Conservation (phyloP, 2,888 invertebrate genomes). For the Bhutanitis thaidina region DNA sequence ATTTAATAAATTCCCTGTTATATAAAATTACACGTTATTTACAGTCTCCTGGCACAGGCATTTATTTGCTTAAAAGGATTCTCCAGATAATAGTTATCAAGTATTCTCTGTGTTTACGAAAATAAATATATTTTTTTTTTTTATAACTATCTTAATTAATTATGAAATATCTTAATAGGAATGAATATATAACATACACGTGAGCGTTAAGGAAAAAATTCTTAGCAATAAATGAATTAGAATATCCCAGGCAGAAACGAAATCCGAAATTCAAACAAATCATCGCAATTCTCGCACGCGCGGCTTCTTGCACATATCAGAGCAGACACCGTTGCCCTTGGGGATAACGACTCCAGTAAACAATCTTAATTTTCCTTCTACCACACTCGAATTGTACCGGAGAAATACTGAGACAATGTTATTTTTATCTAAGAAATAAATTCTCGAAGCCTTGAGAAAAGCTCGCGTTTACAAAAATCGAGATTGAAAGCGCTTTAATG, state of each 20-base stretch:
- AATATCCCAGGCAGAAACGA: background rate
- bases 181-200: too few relatives aligned
- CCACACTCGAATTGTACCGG: background rate
- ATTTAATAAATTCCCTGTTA: too few relatives aligned
- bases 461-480: background rate
- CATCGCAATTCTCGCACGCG: background rate
- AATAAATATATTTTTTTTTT: too few relatives aligned
- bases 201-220: background rate
- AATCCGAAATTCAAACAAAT: background rate
- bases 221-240: background rate
- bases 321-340: background rate
- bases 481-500: background rate
- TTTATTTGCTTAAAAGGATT: too few relatives aligned
- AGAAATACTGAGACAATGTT: background rate
- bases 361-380: conserved; percentile 8
- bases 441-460: background rate
- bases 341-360: conserved; percentile 2
- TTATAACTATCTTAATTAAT: too few relatives aligned
- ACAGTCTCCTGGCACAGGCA: too few relatives aligned
- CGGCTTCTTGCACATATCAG: background rate
- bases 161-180: too few relatives aligned
- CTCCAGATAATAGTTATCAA: too few relatives aligned
- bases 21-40: too few relatives aligned
- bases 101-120: too few relatives aligned
- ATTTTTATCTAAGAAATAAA: background rate